phyloP scores from a whole-genome alignment of 2,888 invertebrate genomes.

The Salticus scenicus region DNA sequence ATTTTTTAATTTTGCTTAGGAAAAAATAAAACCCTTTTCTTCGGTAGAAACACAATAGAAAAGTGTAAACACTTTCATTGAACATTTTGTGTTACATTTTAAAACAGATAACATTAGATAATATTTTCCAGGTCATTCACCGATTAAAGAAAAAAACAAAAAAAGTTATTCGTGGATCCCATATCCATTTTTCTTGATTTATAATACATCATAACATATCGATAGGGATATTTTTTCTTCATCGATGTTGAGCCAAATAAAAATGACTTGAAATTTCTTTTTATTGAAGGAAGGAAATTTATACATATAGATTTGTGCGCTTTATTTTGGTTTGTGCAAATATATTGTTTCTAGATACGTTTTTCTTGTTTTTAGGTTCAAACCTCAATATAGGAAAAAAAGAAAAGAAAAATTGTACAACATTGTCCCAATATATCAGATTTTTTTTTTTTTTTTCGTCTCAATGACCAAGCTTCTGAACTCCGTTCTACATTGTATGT shows the following conservation, averaged over 20 bases:
- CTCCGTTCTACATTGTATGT: not conserved
- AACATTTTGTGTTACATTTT: not conserved
- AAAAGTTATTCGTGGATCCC: not conserved
- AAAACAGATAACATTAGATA: not conserved
- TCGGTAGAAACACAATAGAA: too few species aligned
- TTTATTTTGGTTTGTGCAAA: too few species aligned
- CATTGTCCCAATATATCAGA: conserved; percentile 47
- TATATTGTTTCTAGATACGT: not conserved
- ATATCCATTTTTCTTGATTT: not conserved
- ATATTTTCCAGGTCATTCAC: not conserved
- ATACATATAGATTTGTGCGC: too few species aligned
- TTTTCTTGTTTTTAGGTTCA: not conserved
- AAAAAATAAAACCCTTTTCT: too few species aligned
- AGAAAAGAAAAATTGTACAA: conserved; percentile 52
- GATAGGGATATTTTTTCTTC: not conserved
- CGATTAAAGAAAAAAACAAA: not conserved
- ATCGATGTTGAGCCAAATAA: too few species aligned
- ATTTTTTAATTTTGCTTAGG: too few species aligned
- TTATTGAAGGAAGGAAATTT: too few species aligned
- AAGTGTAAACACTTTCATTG: not conserved
- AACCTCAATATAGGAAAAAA: not conserved
- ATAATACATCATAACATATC: not conserved
- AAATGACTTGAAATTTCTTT: too few species aligned
- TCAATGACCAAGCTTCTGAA: conserved; percentile 28
- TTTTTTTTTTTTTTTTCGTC: conserved; percentile 39